phyloP scores from a whole-genome alignment of 2,888 invertebrate genomes.

The Abscondita cerata region DNA sequence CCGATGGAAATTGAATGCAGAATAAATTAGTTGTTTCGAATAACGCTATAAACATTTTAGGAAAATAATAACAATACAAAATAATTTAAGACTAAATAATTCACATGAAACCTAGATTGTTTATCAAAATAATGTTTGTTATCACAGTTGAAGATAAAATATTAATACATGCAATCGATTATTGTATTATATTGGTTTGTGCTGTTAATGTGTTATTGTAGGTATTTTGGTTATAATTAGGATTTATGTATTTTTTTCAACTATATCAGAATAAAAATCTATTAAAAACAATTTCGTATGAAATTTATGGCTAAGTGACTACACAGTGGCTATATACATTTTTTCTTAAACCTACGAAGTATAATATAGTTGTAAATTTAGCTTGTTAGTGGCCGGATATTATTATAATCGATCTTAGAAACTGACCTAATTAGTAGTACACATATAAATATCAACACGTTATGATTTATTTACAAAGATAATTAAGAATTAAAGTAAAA shows the following conservation, averaged over 20 bases:
- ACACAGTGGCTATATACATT: conserved; percentile 3
- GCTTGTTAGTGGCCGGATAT: conserved; percentile 36
- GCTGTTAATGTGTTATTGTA: conserved; percentile 12
- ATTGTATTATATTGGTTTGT: background rate
- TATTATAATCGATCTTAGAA: conserved; percentile 15
- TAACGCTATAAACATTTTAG: no score
- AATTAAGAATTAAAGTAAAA: conserved; percentile 17
- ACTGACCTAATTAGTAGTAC: conserved; percentile 21
- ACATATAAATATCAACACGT: conserved; percentile 10
- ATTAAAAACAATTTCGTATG: no score
- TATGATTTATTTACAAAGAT: conserved; percentile 20
- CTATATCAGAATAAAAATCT: no score
- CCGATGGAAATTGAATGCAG: background rate
- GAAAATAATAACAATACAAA: no score
- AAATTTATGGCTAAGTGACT: no score
- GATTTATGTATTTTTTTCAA: no score
- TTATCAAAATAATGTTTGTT: no score
- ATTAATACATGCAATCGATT: conserved; percentile 21
- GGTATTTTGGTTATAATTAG: no score
- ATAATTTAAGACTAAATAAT: no score
- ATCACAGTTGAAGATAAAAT: background rate
- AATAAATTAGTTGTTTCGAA: no score
- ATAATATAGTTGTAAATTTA: conserved; percentile 38
- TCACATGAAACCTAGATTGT: no score
- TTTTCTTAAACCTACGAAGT: background rate